Evolutionary conservation across 2,113 vertebrate species (phyloP).

Genomic region (Elgaria multicarinata): DNA sequence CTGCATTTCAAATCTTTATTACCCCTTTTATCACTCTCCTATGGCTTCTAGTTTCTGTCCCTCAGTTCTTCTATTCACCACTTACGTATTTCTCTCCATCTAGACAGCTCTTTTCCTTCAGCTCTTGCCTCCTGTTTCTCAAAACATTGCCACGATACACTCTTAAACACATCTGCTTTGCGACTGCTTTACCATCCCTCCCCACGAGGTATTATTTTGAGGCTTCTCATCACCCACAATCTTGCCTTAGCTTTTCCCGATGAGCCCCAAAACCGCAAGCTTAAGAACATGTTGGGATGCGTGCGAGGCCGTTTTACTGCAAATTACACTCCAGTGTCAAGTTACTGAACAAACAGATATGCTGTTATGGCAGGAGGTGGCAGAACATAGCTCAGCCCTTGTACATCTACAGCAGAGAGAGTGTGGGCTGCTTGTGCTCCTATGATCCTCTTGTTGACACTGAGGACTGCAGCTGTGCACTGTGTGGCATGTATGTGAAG

Average conservation of each 20-base stretch:
- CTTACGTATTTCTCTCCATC: neutral
- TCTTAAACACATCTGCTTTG: neutral
- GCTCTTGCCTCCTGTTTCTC: neutral
- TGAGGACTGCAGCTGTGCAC: accelerated
- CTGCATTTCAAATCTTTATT: neutral
- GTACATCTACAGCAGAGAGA: accelerated
- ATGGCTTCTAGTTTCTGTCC: neutral
- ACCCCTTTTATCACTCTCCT: neutral
- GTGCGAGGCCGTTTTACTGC: accelerated
- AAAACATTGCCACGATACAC: neutral
- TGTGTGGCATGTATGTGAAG: neutral
- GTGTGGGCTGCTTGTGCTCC: neutral
- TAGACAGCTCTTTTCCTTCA: neutral
- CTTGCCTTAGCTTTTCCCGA: neutral
- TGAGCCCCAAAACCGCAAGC: neutral
- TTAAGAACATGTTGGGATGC: neutral
- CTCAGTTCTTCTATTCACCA: neutral
- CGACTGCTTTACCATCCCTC: neutral
- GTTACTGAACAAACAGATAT: accelerated
- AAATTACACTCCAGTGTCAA: accelerated
- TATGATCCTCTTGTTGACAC: accelerated
- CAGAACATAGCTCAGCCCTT: neutral
- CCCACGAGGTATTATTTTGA: neutral
- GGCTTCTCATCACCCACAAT: neutral
- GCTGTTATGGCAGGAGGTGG: constrained; percentile 19